Evolutionary conservation across 2,888 invertebrate species (phyloP).

Genomic region (Conistra vaccinii): DNA sequence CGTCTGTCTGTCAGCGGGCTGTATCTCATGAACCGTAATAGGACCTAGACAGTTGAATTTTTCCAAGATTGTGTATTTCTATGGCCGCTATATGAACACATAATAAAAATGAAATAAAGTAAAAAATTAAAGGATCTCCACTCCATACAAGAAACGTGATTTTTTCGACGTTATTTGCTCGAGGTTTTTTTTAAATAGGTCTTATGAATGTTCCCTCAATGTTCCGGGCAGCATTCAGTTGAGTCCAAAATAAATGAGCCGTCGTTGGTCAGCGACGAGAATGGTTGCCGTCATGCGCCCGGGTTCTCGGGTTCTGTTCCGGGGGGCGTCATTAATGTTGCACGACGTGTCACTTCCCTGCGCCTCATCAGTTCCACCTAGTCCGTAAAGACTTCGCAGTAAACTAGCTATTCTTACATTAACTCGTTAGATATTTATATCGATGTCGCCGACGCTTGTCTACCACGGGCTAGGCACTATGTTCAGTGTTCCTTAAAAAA

Average conservation of each 20-base stretch:
- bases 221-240: background rate
- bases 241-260: background rate
- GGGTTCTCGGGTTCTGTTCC: background rate
- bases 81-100: too few relatives aligned
- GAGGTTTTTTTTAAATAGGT: background rate
- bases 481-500: background rate
- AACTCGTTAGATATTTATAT: constrained; percentile 27
- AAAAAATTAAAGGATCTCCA: too few relatives aligned
- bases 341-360: background rate
- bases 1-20: too few relatives aligned
- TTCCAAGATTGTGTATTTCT: too few relatives aligned
- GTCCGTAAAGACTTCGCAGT: constrained; percentile 29
- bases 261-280: background rate
- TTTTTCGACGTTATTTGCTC: too few relatives aligned
- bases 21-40: too few relatives aligned
- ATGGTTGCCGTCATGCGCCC: background rate
- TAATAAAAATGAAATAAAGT: too few relatives aligned
- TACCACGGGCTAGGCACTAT: background rate
- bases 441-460: constrained; percentile 18
- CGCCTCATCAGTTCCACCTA: background rate
- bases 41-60: too few relatives aligned
- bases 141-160: too few relatives aligned
- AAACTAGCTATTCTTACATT: constrained; percentile 5
- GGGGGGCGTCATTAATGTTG: background rate
- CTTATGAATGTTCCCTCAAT: background rate